These are phyloP conservation scores for Drosophila ezoana DNA, from an alignment of 2,888 invertebrate species.

Conservation along the genomic window DNA sequence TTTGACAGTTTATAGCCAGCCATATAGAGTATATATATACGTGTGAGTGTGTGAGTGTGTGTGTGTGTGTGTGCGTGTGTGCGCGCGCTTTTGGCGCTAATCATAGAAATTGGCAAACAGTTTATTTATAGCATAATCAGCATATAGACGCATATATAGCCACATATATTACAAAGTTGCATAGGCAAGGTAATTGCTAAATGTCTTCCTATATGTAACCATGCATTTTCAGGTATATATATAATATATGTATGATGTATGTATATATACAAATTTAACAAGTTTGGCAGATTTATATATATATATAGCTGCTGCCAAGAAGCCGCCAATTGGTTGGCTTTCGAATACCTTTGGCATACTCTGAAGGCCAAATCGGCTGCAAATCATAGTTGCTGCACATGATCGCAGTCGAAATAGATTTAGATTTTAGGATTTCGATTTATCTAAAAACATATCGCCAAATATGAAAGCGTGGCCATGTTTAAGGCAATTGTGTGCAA, in stretches of 20 bases:
- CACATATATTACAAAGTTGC: slow-evolving; percentile 19
- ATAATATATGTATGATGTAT: no score
- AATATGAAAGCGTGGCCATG: no score
- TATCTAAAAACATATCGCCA: no score
- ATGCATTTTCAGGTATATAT: not conserved
- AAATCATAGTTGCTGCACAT: not conserved
- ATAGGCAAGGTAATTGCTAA: slow-evolving; percentile 26
- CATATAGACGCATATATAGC: slow-evolving; percentile 9
- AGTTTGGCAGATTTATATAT: slow-evolving; percentile 11
- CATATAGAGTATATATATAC: slow-evolving; percentile 35
- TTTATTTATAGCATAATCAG: slow-evolving; percentile 44
- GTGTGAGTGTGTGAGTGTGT: not conserved
- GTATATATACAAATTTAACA: slow-evolving; percentile 8
- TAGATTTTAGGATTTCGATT: not conserved
- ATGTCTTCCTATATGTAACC: slow-evolving; percentile 24
- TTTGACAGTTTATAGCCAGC: slow-evolving; percentile 80
- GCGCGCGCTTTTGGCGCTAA: slow-evolving; percentile 32
- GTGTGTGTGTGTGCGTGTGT: not conserved
- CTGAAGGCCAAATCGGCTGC: slow-evolving; percentile 11
- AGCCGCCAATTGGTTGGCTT: slow-evolving; percentile 1
- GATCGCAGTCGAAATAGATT: not conserved
- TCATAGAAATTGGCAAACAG: slow-evolving; percentile 49
- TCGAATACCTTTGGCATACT: not conserved
- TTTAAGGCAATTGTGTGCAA: no score
- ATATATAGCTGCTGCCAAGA: slow-evolving; percentile 14